phyloP scores from a whole-genome alignment of 1,140 invertebrate genomes.

The Anastrepha obliqua region DNA sequence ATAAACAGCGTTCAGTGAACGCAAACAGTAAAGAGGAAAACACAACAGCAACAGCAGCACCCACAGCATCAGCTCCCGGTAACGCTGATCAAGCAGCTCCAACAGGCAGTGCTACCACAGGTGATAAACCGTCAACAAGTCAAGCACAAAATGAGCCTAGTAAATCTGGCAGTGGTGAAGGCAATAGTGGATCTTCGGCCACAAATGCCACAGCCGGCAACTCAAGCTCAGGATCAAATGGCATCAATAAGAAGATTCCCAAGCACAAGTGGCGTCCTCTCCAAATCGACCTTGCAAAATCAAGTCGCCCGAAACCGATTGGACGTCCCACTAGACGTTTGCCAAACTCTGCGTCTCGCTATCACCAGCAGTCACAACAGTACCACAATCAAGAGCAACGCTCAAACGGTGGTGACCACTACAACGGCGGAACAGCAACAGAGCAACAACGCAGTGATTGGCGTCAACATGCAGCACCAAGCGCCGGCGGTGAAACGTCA shows the following conservation, averaged over 20 bases:
- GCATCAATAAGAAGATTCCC: constrained; percentile 75
- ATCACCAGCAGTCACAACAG: constrained; percentile 50
- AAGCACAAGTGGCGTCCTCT: constrained; percentile 87
- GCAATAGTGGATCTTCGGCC: constrained; percentile 62
- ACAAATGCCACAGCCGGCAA: constrained; percentile 64
- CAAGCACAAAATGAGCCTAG: constrained; percentile 29
- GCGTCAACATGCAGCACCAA: constrained; percentile 21
- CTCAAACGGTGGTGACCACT: constrained; percentile 17
- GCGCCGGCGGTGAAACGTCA: not conserved
- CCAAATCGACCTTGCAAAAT: constrained; percentile 81
- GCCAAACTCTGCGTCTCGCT: constrained; percentile 43
- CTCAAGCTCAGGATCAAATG: constrained; percentile 59
- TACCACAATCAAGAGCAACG: constrained; percentile 12
- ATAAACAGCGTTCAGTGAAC: constrained; percentile 60
- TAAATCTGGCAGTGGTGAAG: constrained; percentile 48
- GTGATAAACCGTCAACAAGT: constrained; percentile 4
- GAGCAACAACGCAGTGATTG: constrained; percentile 44
- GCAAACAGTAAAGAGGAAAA: constrained; percentile 51
- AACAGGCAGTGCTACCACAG: constrained; percentile 37
- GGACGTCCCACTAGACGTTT: constrained; percentile 64
- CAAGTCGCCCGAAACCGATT: constrained; percentile 71
- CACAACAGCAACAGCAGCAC: not conserved
- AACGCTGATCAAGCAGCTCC: constrained; percentile 16
- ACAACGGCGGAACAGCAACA: constrained; percentile 50
- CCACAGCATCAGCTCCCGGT: not conserved